A percentile compares a stretch with the other conserved stretches of the same genome.
Evolutionary conservation across 1,140 invertebrate genomes (phyloP).

Genomic region (Pteromalus puparum): DNA sequence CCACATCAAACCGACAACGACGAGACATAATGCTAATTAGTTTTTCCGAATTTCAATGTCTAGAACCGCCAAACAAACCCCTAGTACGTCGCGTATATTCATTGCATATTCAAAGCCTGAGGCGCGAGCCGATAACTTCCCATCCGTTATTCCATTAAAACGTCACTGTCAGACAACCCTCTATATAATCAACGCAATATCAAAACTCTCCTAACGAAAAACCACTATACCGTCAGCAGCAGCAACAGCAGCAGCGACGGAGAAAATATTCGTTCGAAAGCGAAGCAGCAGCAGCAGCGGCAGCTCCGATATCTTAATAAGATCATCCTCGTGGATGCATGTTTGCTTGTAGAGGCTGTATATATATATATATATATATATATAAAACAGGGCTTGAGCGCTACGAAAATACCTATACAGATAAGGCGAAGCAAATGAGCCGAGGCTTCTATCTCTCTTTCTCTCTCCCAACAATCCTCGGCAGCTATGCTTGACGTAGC

Average conservation of each 20-base stretch:
- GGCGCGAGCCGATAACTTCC: neutral
- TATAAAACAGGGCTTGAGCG: neutral
- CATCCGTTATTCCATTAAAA: neutral
- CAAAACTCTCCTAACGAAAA: neutral
- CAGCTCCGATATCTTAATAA: constrained; percentile 21
- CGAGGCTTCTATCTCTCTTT: neutral
- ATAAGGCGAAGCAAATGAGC: neutral
- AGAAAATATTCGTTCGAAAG: neutral
- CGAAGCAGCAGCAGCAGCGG: neutral
- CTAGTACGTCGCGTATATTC: neutral
- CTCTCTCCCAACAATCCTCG: neutral
- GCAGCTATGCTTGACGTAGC: neutral
- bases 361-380: neutral
- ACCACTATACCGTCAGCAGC: too few species aligned
- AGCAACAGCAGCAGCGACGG: too few species aligned
- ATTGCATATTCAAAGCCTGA: neutral
- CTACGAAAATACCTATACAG: constrained; percentile 14
- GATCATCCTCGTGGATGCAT: constrained; percentile 1
- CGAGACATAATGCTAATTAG: neutral
- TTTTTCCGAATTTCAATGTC: neutral
- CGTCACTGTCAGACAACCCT: neutral
- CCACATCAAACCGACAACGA: too few species aligned
- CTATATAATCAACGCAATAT: neutral
- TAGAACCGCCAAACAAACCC: neutral
- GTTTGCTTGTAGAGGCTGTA: neutral